Evolutionary conservation across 2,797 vertebrate species (phyloP).

Genomic region (Pelochelys cantorii): DNA sequence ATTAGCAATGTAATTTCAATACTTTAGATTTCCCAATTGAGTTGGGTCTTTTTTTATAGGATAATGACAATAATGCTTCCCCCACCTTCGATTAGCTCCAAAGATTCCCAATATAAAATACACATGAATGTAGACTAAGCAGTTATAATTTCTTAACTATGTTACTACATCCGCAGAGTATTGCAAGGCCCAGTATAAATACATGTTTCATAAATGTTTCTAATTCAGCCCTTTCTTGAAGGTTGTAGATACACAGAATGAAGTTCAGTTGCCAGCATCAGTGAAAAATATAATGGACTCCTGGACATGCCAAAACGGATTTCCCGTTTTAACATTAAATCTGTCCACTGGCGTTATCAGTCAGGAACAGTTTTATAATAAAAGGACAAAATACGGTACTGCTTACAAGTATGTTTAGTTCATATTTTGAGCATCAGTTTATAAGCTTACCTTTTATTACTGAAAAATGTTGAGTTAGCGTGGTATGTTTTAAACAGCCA

Average conservation of each 20-base stretch:
- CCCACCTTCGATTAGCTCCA: neutral
- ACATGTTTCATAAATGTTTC: neutral
- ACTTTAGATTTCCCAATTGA: neutral
- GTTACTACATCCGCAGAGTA: neutral
- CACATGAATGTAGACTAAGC: neutral
- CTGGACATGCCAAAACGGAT: slow-evolving; percentile 82
- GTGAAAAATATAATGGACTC: slow-evolving; percentile 85
- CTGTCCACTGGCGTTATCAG: slow-evolving; percentile 76
- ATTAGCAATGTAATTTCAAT: neutral
- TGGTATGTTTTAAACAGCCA: neutral
- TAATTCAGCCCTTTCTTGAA: slow-evolving; percentile 63
- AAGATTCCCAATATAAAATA: neutral
- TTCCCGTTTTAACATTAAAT: slow-evolving; percentile 82
- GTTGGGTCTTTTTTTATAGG: neutral
- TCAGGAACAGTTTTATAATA: slow-evolving; percentile 77
- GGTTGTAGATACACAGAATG: slow-evolving; percentile 79
- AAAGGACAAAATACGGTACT: slow-evolving; percentile 66
- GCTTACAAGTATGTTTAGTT: slow-evolving; percentile 76
- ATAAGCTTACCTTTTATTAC: neutral
- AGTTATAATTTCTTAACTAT: neutral
- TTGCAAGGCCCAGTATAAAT: neutral
- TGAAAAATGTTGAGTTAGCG: neutral
- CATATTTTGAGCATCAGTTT: neutral
- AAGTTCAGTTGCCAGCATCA: slow-evolving; percentile 78
- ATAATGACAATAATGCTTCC: neutral